Evolutionary conservation across 2,797 vertebrate species (phyloP).

Genomic region (Spinibarbus caldwelli): DNA sequence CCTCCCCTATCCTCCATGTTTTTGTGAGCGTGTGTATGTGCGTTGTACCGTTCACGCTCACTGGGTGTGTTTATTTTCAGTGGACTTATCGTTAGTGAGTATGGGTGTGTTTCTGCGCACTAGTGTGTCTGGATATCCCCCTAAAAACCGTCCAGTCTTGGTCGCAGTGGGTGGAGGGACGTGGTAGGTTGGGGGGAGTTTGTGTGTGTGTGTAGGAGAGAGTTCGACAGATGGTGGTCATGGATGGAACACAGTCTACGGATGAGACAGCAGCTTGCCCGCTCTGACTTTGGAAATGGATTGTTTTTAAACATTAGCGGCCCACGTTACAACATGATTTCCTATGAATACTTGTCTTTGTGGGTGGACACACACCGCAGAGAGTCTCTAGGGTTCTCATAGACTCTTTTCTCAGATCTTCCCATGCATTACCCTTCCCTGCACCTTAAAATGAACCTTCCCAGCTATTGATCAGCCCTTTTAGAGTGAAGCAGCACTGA

Average conservation of each 20-base stretch:
- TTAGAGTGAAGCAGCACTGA: conserved; percentile 24
- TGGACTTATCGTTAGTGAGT: conserved; percentile 33
- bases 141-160: conserved; percentile 71
- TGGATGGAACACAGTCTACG: conserved; percentile 13
- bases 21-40: conserved; percentile 53
- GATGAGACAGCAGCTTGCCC: conserved; percentile 43
- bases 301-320: conserved; percentile 59
- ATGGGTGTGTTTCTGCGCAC: conserved; percentile 23
- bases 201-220: conserved; percentile 37
- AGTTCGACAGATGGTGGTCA: conserved; percentile 35
- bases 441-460: conserved; percentile 11
- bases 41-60: conserved; percentile 6
- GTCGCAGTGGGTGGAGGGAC: conserved; percentile 42
- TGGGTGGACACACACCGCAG: conserved; percentile 66
- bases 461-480: conserved; percentile 18
- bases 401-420: conserved; percentile 48
- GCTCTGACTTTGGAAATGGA: conserved; percentile 49
- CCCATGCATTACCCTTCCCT: conserved; percentile 9
- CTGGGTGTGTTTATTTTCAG: conserved; percentile 48
- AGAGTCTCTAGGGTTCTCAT: conserved; percentile 64
- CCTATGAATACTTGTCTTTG: conserved; percentile 73
- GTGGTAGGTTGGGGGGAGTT: conserved; percentile 27
- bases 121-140: conserved; percentile 66
- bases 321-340: conserved; percentile 70
- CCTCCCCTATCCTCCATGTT: conserved; percentile 63